These are phyloP conservation scores for Crypturellus undulatus DNA, from an alignment of 2,113 vertebrate species.

Conservation along the genomic window DNA sequence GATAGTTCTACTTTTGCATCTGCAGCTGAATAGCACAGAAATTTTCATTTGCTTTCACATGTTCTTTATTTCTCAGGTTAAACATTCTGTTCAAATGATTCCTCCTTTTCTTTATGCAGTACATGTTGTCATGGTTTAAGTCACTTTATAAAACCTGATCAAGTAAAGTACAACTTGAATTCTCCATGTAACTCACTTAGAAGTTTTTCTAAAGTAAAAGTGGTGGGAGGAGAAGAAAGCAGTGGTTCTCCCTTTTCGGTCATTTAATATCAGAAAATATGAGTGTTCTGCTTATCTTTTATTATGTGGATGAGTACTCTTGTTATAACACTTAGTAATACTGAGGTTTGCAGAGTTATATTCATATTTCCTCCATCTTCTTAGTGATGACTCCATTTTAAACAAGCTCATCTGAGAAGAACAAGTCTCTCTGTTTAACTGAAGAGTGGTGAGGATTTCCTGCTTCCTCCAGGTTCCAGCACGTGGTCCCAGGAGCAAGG, in stretches of 20 bases:
- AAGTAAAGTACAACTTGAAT: not conserved
- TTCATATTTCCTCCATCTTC: not conserved
- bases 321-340: not conserved
- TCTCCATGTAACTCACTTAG: rapidly evolving
- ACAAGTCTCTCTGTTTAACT: not conserved
- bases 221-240: not conserved
- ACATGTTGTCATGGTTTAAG: not conserved
- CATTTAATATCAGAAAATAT: not conserved
- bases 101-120: not conserved
- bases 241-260: not conserved
- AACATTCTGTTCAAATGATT: not conserved
- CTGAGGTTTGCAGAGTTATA: not conserved
- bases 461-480: not conserved
- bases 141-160: not conserved
- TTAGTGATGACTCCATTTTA: not conserved
- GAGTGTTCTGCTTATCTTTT: not conserved
- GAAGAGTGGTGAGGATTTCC: not conserved
- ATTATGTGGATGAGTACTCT: not conserved
- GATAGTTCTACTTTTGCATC: not conserved
- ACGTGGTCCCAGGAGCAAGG: rapidly evolving
- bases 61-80: not conserved
- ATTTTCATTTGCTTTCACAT: not conserved
- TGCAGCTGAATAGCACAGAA: not conserved
- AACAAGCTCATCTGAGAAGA: not conserved
- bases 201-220: not conserved